Evolutionary conservation across 2,113 vertebrate species (phyloP), one percentile per base, ranked within the genome.

Genomic region (Corapipo altera): DNA sequence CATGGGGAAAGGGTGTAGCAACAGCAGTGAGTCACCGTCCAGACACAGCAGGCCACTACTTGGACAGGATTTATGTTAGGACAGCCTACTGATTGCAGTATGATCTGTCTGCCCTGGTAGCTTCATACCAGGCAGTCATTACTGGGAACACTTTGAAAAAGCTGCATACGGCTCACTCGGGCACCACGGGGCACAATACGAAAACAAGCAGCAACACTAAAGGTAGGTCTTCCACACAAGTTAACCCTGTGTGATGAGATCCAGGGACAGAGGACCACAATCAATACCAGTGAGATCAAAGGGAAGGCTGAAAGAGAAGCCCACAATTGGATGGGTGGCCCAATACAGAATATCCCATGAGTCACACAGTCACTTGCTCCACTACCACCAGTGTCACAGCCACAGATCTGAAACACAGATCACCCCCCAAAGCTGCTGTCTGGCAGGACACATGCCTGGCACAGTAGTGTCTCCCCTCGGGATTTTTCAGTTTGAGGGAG

Each of bases 371-470:
- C 11, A 11, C 1, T 1, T 28, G 75, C 32, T 35, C 24, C 27
- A 8, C 9, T 12, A 37, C 3, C 4, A 33, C 51, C 0, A 33
- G 5, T 1, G 10, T 16, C 18, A 46, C 23, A 23, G 30, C 49
- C 30, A 37, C 35, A 46, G 33, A 32, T 64, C 5, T 35, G 44
- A 62, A 46, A 62, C 2, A 21, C 15, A 86, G 80, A 76, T 57
- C 46, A 37, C 6, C 16, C 51, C 64, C 39, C 51, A 11, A 8
- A 75, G 33, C 37, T 17, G 28, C 92, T 58, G 48, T 14, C 32
- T 4, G 4, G 37, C 17, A 39, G 41, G 27, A 62, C 35, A 32
- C 0, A 0, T 2, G 35, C 30, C 57, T 26, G 35, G 30, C 39
- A 44, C 21, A 43, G 37, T n/a, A 33, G 37, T 2, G 33, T 80